Evolutionary conservation across 2,888 invertebrate genomes (phyloP), one percentile per base, ranked within the genome.

Genomic region (Carterocephalus palaemon): DNA sequence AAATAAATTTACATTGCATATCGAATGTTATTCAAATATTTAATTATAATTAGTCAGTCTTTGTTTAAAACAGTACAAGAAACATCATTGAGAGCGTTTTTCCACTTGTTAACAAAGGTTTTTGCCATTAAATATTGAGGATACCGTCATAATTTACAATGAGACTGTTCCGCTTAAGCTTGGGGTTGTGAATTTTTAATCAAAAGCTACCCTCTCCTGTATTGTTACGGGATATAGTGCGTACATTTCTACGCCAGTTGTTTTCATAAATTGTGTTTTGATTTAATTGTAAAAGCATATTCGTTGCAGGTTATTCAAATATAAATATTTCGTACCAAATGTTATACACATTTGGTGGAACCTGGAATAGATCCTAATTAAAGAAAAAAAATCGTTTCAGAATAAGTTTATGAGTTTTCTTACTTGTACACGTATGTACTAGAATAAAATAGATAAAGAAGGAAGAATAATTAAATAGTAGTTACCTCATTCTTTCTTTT

Each of bases 171-270:
- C 67, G 67, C 64, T 73, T 76, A 73, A 72, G 70, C 74, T 65
- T 60, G 63, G 64, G 68, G 71, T 74, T 77, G 75, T 82, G 79
- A 81, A 84, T 82, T 78, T 82, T 81, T 82, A 84, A 84, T 83
- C 83, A 82, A 83, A 81, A 84, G 81, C 64, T 63, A 66, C 65
- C 70, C 80, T 75, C 74, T 59, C 61, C 78, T 60, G 78, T 70
- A 77, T 80, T 65, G 63, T 72, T 72, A 76, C 68, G 58, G 74
- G 65, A 65, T 71, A 55, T 58, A 59, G 61, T 62, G 57, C 62
- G 59, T 63, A 48, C 46, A 51, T 54, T 70, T 67, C 67, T 62
- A 59, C 59, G 57, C 59, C 62, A 62, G 63, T 62, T 69, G 62
- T 69, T 71, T 64, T 62, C 59, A 61, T 60, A 49, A 46, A 61